phyloP scores from a whole-genome alignment of 2,888 invertebrate genomes.

The Glyphotaelius pellucidus region DNA sequence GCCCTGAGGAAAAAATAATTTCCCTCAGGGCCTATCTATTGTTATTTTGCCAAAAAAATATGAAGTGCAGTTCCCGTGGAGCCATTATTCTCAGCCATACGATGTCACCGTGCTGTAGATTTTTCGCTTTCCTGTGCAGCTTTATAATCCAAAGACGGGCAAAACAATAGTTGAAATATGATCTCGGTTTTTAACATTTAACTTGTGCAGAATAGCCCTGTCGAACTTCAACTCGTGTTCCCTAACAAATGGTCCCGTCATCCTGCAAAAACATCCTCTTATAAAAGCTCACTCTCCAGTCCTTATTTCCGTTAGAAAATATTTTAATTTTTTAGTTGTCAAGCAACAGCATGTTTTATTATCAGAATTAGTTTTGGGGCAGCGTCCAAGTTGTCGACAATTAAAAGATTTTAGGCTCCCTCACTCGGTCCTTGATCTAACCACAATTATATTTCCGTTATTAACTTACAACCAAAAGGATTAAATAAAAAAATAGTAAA shows the following conservation, averaged over 20 bases:
- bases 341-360: not conserved
- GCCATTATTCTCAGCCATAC: not conserved
- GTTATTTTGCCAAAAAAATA: not conserved
- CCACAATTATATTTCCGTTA: too few species aligned
- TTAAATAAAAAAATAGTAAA: too few species aligned
- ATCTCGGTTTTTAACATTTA: not conserved
- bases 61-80: not conserved
- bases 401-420: too few species aligned
- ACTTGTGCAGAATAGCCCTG: not conserved
- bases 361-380: too few species aligned
- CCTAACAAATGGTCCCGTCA: slow-evolving; percentile 9
- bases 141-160: not conserved
- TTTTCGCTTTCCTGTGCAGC: not conserved
- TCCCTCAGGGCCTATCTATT: too few species aligned
- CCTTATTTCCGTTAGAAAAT: not conserved
- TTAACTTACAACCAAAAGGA: too few species aligned
- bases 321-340: not conserved
- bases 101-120: not conserved
- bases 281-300: not conserved
- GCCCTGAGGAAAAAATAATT: too few species aligned
- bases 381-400: too few species aligned
- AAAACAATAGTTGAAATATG: not conserved
- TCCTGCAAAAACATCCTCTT: not conserved
- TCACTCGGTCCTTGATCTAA: too few species aligned
- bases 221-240: not conserved